phyloP scores from a whole-genome alignment of 1,140 invertebrate species.

The Drosophila burlai region DNA sequence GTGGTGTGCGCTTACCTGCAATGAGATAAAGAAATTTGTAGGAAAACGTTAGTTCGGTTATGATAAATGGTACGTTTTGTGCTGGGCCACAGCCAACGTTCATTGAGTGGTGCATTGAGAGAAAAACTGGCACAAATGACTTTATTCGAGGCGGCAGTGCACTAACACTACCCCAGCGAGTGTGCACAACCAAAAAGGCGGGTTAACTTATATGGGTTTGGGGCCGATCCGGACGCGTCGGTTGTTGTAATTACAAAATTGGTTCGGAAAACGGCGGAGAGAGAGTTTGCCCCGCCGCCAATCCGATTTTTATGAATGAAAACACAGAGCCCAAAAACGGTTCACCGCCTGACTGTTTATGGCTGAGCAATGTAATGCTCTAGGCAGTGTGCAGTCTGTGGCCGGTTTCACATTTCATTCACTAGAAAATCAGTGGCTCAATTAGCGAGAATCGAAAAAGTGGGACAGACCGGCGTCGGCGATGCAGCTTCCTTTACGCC shows the following conservation, averaged over 20 bases:
- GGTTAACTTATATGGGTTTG: constrained; percentile 59
- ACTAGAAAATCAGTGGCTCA: constrained; percentile 75
- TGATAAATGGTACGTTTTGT: constrained; percentile 42
- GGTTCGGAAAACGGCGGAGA: constrained; percentile 40
- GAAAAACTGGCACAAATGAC: constrained; percentile 75
- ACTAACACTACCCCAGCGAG: neutral
- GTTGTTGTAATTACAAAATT: constrained; percentile 79
- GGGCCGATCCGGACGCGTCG: constrained; percentile 43
- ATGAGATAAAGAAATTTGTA: constrained; percentile 60
- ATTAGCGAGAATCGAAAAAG: constrained; percentile 74
- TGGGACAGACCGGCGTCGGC: constrained; percentile 54
- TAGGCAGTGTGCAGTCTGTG: constrained; percentile 29
- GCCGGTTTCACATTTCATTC: constrained; percentile 79
- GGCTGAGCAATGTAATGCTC: constrained; percentile 44
- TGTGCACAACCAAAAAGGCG: constrained; percentile 53
- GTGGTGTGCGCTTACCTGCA: constrained; percentile 66
- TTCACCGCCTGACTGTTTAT: constrained; percentile 59
- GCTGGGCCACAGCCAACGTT: constrained; percentile 30
- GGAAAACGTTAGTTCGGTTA: constrained; percentile 46
- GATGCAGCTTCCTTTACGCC: constrained; percentile 57
- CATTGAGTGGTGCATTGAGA: constrained; percentile 55
- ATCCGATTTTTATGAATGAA: constrained; percentile 75
- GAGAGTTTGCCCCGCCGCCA: constrained; percentile 35
- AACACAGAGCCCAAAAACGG: constrained; percentile 52
- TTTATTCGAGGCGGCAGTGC: constrained; percentile 52